Evolutionary conservation across 2,888 invertebrate species (phyloP), one percentile per base, ranked within the genome.

Genomic region (Invenusta paracnida): DNA sequence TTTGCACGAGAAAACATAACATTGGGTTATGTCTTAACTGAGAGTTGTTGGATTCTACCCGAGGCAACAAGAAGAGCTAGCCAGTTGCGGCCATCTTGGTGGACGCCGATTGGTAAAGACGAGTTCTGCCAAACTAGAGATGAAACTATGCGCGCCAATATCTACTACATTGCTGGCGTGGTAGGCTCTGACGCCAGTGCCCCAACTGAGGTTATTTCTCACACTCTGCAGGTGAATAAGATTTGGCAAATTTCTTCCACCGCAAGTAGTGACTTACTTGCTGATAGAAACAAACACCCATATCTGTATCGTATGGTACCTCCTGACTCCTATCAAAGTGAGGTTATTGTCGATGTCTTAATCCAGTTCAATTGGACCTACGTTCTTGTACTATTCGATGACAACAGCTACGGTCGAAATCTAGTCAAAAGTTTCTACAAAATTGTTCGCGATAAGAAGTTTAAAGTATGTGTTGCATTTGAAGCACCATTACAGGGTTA

Each of bases 321-420:
- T 23, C 84, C 84, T 25, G 84, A 84, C 29, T 84, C 84, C 1
- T 84, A 83, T 83, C 84, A 84, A 66, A 23, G 31, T 0, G 27
- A 29, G 73, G 84, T 73, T 0, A 1, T 84, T 67, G 84, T 81
- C 2, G 84, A 84, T 29, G 2, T 84, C 1, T 31, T 84, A 11
- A 27, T 83, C 17, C 66, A 28, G 17, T 73, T 79, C 27, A 81
- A 81, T 25, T 84, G 84, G 84, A 27, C 66, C 73, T 84, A 84
- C 28, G 84, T 84, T 23, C 25, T 67, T 0, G 25, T 84, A 17
- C 5, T 84, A 27, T 84, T 31, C 29, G 73, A 29, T 2, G 73
- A 84, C 29, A 73, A 67, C 2, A 66, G 29, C 29, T 67, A 84
- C 29, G 84, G 84, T 17, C 25, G 84, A 29, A 66, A 66, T 28